These are phyloP conservation scores for Lasioglossum leucozonium DNA, from an alignment of 2,888 invertebrate species.

Conservation along the genomic window DNA sequence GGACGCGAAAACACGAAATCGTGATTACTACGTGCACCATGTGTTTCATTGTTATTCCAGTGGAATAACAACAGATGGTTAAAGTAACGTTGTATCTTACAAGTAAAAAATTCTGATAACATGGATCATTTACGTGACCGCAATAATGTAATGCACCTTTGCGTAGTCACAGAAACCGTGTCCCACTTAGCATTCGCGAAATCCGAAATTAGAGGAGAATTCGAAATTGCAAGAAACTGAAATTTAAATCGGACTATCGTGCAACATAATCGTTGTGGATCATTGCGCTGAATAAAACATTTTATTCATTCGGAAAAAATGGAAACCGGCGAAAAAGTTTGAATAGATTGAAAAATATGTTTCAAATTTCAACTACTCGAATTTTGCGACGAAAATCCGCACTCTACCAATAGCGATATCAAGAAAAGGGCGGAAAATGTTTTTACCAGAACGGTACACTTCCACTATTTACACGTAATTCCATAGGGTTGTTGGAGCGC, in stretches of 20 bases:
- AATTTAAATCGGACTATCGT: background rate
- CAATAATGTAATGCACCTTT: background rate
- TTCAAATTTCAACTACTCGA: too few species aligned
- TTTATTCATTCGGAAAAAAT: too few species aligned
- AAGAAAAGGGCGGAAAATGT: background rate
- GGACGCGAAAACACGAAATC: background rate
- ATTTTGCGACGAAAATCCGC: too few species aligned
- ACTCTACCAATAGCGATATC: background rate
- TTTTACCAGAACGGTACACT: background rate
- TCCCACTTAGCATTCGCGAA: background rate
- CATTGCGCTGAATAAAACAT: too few species aligned
- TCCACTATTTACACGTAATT: constrained; percentile 41
- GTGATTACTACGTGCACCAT: background rate
- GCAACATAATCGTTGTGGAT: background rate
- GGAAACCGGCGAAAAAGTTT: too few species aligned
- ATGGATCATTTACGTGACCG: constrained; percentile 1
- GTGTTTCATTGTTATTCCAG: background rate
- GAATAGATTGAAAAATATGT: too few species aligned
- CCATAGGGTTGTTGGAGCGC: constrained; percentile 40
- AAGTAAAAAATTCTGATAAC: background rate
- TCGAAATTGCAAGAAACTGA: background rate
- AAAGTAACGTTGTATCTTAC: background rate
- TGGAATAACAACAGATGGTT: background rate
- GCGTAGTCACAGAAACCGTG: background rate
- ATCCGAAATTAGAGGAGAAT: background rate